Evolutionary conservation across 2,797 vertebrate species (phyloP).

Genomic region (Borostomias antarcticus): DNA sequence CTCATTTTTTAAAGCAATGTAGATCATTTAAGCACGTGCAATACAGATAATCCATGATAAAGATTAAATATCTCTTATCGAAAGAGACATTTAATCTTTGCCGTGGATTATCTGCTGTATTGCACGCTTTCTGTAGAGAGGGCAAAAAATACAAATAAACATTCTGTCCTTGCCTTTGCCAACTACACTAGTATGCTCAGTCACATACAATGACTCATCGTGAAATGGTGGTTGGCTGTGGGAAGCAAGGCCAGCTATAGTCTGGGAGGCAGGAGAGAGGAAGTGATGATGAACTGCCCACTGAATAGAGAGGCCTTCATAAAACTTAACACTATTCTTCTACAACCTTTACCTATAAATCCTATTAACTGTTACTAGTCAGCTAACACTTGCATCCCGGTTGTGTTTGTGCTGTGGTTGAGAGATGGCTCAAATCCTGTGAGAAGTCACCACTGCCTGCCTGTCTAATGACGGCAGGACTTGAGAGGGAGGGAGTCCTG

Average conservation of each 20-base stretch:
- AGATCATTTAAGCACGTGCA: conserved; percentile 2
- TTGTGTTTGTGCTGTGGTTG: background rate
- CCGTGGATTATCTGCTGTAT: no score
- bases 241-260: no score
- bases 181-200: no score
- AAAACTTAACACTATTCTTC: background rate
- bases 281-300: no score
- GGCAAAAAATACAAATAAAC: background rate
- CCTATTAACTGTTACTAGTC: background rate
- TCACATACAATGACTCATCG: no score
- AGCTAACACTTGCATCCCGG: background rate
- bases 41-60: conserved; percentile 3
- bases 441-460: background rate
- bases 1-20: background rate
- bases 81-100: background rate
- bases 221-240: no score
- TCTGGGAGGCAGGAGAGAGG: no score
- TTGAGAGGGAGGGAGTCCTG: conserved; percentile 25
- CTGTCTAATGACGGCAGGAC: no score
- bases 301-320: background rate
- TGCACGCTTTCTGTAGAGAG: background rate
- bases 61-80: conserved; percentile 9
- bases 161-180: no score
- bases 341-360: no score
- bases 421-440: conserved; percentile 14